Base-by-base conservation (phyloP, 2,888 invertebrate species). In the Ormyrus thymus region DNA sequence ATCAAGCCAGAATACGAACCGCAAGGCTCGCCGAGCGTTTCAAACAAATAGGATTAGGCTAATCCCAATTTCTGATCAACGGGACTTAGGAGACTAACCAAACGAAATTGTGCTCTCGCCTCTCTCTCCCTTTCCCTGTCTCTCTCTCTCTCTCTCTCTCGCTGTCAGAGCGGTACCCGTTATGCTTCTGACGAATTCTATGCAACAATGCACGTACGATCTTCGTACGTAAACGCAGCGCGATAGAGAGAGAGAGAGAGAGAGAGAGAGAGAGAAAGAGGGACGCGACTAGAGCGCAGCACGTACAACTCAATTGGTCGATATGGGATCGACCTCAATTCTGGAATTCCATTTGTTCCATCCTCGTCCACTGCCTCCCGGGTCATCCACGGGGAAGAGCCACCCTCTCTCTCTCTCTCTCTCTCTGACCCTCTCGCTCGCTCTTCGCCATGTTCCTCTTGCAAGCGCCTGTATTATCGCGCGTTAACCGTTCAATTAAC, bases 21-120 rank as follows among this genome's bases (percentile, higher is more conserved):
- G 29, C 29, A 29, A 29, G 53, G n/a, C 11, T 29, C 2, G 48
- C 51, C 53, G 71, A 62, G 13, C 61, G 66, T 55, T 68, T 65
- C 61, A 78, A 76, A 69, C 79, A 82, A 83, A 84, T 82, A 78
- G 84, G 85, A 84, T 84, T 83, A 84, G 70, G 69, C 75, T 83
- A 83, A 85, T 84, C 84, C 84, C 76, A 79, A 81, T 82, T 82
- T 83, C 84, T 84, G 83, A 84, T 85, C 84, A 84, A 83, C 83
- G 82, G 78, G 71, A 55, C 65, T 77, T 70, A 79, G 46, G 29
- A 65, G 73, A 64, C 81, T 79, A 65, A 55, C 55, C 46, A 62
- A 65, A 76, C 45, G 56, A 61, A 56, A 64, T 68, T 48, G 15
- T 15, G 51, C 50, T 68, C n/a, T 29, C 7, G 11, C 10, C 9